Percentiles rank a stretch among this genome's conserved stretches.
Evolutionary conservation across 2,888 invertebrate genomes (phyloP).

Genomic region (Leptinotarsa peninsularis): DNA sequence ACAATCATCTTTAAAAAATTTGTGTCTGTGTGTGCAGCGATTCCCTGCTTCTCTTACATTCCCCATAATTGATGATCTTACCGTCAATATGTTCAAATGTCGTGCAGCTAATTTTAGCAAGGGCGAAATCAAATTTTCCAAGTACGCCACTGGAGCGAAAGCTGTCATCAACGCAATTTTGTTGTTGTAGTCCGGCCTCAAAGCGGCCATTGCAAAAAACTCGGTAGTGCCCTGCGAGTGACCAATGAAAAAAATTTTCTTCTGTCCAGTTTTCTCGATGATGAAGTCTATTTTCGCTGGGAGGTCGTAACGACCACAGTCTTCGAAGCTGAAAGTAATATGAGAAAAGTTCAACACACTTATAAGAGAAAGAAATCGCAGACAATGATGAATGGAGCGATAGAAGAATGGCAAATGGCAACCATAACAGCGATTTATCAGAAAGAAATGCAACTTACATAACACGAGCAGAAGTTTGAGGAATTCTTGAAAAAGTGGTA

Average conservation of each 20-base stretch:
- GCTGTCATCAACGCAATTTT: slow-evolving; percentile 67
- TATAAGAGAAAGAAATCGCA: no score
- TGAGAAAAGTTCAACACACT: no score
- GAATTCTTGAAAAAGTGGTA: no score
- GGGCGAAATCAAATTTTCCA: slow-evolving; percentile 25
- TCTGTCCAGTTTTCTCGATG: slow-evolving; percentile 69
- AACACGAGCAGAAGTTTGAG: no score
- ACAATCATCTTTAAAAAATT: no score
- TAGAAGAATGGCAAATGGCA: no score
- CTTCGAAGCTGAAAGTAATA: slow-evolving; percentile 78
- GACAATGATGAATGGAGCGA: no score
- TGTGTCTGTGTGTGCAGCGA: no score
- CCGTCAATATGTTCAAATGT: slow-evolving; percentile 17
- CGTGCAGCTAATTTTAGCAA: slow-evolving; percentile 22
- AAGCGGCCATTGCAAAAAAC: slow-evolving; percentile 75
- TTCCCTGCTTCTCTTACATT: slow-evolving; percentile 65
- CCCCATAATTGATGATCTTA: slow-evolving; percentile 74
- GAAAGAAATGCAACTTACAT: no score
- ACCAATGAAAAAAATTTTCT: slow-evolving; percentile 77
- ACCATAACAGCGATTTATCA: no score
- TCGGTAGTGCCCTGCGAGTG: slow-evolving; percentile 82
- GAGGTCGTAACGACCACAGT: slow-evolving; percentile 81
- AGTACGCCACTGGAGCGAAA: slow-evolving; percentile 40
- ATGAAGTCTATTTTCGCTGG: slow-evolving; percentile 83
- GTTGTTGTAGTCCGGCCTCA: slow-evolving; percentile 73